Evolutionary conservation across 2,113 vertebrate genomes (phyloP).

Genomic region (Eleginops maclovinus): DNA sequence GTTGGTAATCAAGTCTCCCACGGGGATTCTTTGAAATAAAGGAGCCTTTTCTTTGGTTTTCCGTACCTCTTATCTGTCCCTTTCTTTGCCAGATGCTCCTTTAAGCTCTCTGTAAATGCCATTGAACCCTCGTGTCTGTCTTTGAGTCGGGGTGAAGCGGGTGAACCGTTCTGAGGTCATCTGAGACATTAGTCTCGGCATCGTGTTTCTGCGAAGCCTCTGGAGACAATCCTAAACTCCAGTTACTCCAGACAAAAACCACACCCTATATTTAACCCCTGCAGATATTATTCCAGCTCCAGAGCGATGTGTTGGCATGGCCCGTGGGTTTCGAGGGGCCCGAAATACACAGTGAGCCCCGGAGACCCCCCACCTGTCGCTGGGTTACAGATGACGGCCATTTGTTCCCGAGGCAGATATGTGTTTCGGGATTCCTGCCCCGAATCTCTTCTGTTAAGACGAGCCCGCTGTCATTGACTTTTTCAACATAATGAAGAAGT

Average conservation of each 20-base stretch:
- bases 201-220: slow-evolving; percentile 68
- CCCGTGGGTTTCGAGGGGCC: slow-evolving; percentile 15
- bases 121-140: neutral
- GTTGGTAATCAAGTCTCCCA: neutral
- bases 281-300: slow-evolving; percentile 45
- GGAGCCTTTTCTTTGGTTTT: neutral
- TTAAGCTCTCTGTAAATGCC: neutral
- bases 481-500: slow-evolving; percentile 54
- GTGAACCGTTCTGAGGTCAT: slow-evolving; percentile 36
- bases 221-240: slow-evolving; percentile 41
- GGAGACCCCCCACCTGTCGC: slow-evolving; percentile 16
- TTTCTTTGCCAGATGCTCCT: neutral
- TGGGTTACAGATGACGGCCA: slow-evolving; percentile 33
- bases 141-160: neutral
- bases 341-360: slow-evolving; percentile 55
- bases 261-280: slow-evolving; percentile 49
- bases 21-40: neutral
- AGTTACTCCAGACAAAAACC: slow-evolving; percentile 44
- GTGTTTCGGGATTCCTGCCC: slow-evolving; percentile 37
- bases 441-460: slow-evolving; percentile 58
- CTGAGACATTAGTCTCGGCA: slow-evolving; percentile 66
- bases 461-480: slow-evolving; percentile 36
- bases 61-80: too few species aligned
- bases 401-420: slow-evolving; percentile 51
- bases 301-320: slow-evolving; percentile 42